Base-by-base conservation (phyloP, 2,888 invertebrate genomes). In the Netelia melanura region DNA sequence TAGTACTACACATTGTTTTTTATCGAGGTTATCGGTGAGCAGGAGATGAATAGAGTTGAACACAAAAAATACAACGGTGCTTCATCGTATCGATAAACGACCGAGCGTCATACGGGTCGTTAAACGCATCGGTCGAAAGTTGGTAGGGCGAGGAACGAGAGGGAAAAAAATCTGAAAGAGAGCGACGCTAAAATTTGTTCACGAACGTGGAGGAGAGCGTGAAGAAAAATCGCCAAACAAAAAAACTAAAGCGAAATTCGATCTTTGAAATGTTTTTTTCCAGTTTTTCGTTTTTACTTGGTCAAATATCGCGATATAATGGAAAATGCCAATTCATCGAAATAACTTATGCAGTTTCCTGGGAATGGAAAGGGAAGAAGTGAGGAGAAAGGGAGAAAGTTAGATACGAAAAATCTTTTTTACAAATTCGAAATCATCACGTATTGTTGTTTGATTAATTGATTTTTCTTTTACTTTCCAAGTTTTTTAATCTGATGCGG, bases 1-100 rank as follows among this genome's bases (percentile, higher is more conserved):
- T 64, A 81, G 67, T 81, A 78, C 81, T 74, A 74, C 64, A 81
- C 74, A 81, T 84, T 81, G 81, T 65, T 77, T 84, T 48, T 84
- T 77, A 81, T 84, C 77, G 84, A 70, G 56, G 81, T 38, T 78
- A 77, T 76, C 84, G 77, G 56, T 10, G 79, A 56, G 52, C 11
- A 52, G 71, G 70, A 79, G 62, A 70, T 79, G 70, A 62, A 70
- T 70, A 52, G 78, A 79, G 61, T 58, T 52, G 48, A 65, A 48
- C 23, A 67, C 30, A 30, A 30, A 80, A 76, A 80, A 84, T 56
- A 65, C 56, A 64, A 67, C 43, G 48, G 70, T 70, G 65, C 38
- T 14, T 72, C 67, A 77, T 81, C 52, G 56, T 74, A 78, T 81
- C 81, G 81, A 84, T 84, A 77, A 81, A 74, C 81, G 72, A 78